phyloP scores from a whole-genome alignment of 2,113 vertebrate genomes.

The Melanostigma gelatinosum region DNA sequence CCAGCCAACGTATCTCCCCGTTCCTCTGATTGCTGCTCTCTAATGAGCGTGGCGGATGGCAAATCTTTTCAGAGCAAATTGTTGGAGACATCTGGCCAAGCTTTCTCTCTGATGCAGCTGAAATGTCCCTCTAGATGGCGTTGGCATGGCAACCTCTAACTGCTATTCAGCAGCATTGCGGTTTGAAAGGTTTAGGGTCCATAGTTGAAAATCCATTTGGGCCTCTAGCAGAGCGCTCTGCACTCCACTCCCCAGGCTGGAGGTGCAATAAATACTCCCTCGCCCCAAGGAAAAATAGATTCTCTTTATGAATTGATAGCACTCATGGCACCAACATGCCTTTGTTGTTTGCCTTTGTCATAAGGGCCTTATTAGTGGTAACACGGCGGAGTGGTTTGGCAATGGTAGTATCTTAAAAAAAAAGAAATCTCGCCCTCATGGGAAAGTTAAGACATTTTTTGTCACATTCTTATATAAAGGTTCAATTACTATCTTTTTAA shows the following conservation, averaged over 20 bases:
- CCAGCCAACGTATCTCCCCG: constrained; percentile 79
- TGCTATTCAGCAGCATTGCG: constrained; percentile 93
- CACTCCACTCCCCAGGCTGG: constrained; percentile 75
- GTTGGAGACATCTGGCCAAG: constrained; percentile 99
- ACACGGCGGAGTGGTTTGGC: constrained; percentile 59
- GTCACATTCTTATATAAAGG: constrained; percentile 23
- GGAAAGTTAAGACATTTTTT: constrained; percentile 51
- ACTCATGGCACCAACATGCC: constrained; percentile 71
- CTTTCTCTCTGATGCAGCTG: constrained; percentile 91
- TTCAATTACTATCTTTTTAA: constrained; percentile 30
- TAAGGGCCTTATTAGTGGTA: constrained; percentile 57
- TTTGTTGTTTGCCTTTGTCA: constrained; percentile 69
- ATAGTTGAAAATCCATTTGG: constrained; percentile 99
- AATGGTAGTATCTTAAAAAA: constrained; percentile 36
- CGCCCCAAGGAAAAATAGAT: constrained; percentile 72
- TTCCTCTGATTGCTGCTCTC: constrained; percentile 91
- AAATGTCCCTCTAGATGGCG: constrained; percentile 93
- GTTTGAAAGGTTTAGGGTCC: constrained; percentile 94
- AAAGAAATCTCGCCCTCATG: constrained; percentile 39
- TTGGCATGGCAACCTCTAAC: constrained; percentile 99
- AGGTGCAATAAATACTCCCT: constrained; percentile 84
- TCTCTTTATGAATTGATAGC: constrained; percentile 84
- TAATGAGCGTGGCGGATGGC: constrained; percentile 90
- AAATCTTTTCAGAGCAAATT: constrained; percentile 98
- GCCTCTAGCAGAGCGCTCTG: constrained; percentile 87